Evolutionary conservation across 2,797 vertebrate genomes (phyloP).

Genomic region (Peromyscus eremicus): DNA sequence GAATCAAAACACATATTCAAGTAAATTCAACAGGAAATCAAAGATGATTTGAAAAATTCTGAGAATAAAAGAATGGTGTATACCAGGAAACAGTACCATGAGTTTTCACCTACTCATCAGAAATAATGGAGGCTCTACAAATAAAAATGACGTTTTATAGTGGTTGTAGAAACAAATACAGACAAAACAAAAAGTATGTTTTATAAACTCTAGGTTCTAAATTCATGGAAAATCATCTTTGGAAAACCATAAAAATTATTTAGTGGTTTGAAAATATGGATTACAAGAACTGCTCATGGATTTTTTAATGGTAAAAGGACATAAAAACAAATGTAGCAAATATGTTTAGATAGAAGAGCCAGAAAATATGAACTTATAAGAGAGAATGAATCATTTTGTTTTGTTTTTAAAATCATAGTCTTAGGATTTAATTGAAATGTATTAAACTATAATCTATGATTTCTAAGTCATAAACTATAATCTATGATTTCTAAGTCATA

Average conservation of each 20-base stretch:
- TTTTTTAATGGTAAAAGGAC: background rate
- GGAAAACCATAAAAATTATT: background rate
- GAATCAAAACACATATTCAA: background rate
- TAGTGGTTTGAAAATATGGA: background rate
- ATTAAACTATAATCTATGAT: background rate
- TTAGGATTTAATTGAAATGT: background rate
- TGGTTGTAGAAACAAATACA: background rate
- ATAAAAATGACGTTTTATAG: background rate
- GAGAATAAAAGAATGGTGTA: background rate
- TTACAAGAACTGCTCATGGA: background rate
- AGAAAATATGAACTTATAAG: background rate
- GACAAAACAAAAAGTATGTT: background rate
- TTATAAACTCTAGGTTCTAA: background rate
- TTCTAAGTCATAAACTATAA: background rate
- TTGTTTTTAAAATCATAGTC: background rate
- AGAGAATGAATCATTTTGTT: too few species aligned
- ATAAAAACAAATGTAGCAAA: background rate
- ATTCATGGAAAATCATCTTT: background rate
- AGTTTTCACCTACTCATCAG: background rate
- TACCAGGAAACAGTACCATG: background rate
- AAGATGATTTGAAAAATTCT: conserved; percentile 3
- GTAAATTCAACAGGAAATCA: background rate
- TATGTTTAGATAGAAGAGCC: background rate
- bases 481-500: background rate
- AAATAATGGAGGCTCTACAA: background rate